Percentiles rank a stretch among this genome's conserved stretches.
Conservation (phyloP, 2,888 invertebrate species). For the Amphiduros pacificus region DNA sequence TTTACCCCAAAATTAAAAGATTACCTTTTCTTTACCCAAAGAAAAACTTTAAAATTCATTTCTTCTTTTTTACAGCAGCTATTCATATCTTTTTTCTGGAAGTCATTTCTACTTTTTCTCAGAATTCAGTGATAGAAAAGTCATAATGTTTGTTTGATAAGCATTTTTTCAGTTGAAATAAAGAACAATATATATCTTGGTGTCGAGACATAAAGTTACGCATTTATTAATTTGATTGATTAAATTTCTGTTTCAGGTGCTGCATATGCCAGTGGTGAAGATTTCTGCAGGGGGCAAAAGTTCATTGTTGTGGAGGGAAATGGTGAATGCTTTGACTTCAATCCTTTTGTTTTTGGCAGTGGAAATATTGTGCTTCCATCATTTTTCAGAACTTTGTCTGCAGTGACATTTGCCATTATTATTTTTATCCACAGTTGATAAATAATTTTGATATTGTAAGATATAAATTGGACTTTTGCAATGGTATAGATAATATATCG, state of each 20-base stretch:
- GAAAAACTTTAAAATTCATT: no score
- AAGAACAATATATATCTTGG: not conserved
- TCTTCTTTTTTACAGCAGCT: no score
- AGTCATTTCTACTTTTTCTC: no score
- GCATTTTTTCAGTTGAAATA: not conserved
- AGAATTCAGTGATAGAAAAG: no score
- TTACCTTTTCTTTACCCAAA: no score
- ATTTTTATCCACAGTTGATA: not conserved
- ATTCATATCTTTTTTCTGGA: not conserved
- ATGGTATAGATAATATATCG: no score
- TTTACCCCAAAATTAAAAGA: no score
- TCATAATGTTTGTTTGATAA: no score
- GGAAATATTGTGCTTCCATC: not conserved
- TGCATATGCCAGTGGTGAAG: conserved; percentile 37
- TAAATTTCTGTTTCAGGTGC: conserved; percentile 39
- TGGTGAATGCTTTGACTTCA: conserved; percentile 55
- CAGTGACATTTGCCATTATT: not conserved
- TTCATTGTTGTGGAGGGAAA: conserved; percentile 53
- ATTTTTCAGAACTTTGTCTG: not conserved
- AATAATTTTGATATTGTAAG: not conserved
- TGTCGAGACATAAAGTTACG: not conserved
- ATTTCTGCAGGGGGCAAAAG: conserved; percentile 57
- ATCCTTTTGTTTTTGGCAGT: conserved; percentile 52
- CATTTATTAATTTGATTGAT: not conserved
- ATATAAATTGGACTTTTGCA: no score